Base-by-base conservation (phyloP, 2,113 vertebrate genomes). In the Hippocampus barbouri region DNA sequence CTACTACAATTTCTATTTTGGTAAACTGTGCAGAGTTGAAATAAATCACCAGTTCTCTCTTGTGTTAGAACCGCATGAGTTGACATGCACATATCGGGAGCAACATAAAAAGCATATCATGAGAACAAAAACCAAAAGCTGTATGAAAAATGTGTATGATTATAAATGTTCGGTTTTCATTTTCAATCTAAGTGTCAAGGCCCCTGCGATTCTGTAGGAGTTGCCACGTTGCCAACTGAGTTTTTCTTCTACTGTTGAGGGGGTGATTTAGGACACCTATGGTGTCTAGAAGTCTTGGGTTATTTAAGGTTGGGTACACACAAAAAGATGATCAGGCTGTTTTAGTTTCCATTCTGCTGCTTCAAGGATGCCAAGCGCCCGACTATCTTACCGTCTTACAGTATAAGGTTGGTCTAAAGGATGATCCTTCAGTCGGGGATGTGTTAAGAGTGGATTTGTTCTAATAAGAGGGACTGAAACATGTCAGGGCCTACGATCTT, bases 1-100 rank as follows among this genome's bases (percentile, higher is more conserved):
- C 69, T 21, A 64, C 65, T 65, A 14, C 61, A 34, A 9, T 65
- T 62, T 70, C 73, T 12, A 78, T 75, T 71, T 71, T 38, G 34
- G 57, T 60, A 49, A 23, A 49, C 45, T 40, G 47, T n/a, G 21
- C 41, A 73, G 14, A 20, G 59, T 18, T 30, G 25, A 34, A 60
- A 15, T 25, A 34, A 30, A 60, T 4, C 54, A 25, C 23, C 16
- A 60, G 15, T 4, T 30, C 5, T 59, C 25, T 59, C 57, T 16
- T 60, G 2, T 60, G 25, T 30, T 27, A 2, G 14, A 60, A 16
- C 7, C 5, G 6, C 14, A 14, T 15, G 5, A 30, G 25, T 60
- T 34, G 25, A 56, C 3, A 11, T 56, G 21, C 53, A 60, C 25
- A 27, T 60, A 30, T 5, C 14, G 30, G 57, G 14, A 60, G 15